Evolutionary conservation across 2,888 invertebrate species (phyloP), one percentile per base, ranked within the genome.

Genomic region (Barypeithes pellucidus): DNA sequence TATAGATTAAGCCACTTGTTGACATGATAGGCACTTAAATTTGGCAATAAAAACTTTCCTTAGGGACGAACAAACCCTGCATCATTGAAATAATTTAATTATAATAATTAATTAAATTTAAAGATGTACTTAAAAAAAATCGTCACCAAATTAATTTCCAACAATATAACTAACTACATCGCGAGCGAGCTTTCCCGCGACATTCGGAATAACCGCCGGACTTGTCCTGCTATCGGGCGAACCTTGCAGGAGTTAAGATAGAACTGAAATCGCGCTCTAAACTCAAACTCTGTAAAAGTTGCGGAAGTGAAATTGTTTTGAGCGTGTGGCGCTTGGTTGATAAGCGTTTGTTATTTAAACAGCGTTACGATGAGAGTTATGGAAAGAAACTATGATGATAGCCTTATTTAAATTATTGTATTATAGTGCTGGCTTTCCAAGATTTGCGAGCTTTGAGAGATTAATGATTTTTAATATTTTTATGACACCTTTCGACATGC

Each of bases 221-320:
- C 2, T 4, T n/a, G 14, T 29, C 61, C 43, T 61, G 43, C 61
- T 24, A 22, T 16, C 14, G 41, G 12, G 22, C 43, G 43, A 50
- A 18, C 36, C 50, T n/a, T 5, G 36, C 50, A 63, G 36, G 36
- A 50, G 50, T 24, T 50, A 50, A 36, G 16, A 20, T 33, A 36
- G 47, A 63, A 63, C 63, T 63, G 63, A 50, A 63, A 63, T n/a
- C 63, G 63, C 45, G 47, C 63, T 50, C 29, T 47, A 63, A 47
- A 33, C 63, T 47, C 36, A 63, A 63, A 50, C 47, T 62, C 62
- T 33, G n/a, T 16, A 47, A 62, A 62, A 62, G 45, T 62, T 62
- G 45, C 47, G 29, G 62, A 33, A 47, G 29, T 36, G 29, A 33
- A n/a, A 50, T 50, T 63, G 18, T 33, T 29, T 24, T 36, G 36